Evolutionary conservation across 2,797 vertebrate genomes (phyloP), one percentile per base, ranked within the genome.

Genomic region (Sebastes kiyomatsui): DNA sequence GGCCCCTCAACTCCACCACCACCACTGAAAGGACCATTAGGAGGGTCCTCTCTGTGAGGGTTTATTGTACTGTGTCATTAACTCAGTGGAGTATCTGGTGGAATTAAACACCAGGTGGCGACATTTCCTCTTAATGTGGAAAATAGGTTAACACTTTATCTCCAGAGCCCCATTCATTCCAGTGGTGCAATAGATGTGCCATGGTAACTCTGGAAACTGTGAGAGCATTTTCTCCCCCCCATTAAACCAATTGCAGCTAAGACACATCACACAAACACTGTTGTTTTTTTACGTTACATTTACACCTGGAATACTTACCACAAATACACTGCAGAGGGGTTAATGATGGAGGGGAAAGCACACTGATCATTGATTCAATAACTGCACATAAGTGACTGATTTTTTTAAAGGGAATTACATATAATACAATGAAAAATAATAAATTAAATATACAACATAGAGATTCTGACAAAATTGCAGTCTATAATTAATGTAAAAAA

Each of bases 51-150:
- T 38, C 32, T 33, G 69, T 46, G 54, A 65, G 42, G 25, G 6
- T 12, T 65, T 16, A 42, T 75, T 66, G n/a, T 28, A 9, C 10
- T 32, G n/a, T 78, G 55, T 77, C 52, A 56, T 69, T 58, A 65
- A 11, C 61, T 7, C 32, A 1, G 18, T 35, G 22, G 28, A 46
- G 59, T 9, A 8, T 35, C 11, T 54, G 6, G 3, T 23, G 25
- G 8, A 54, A 11, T 23, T 0, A 16, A 69, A 77, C 94, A 89
- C 81, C 79, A 94, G 94, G 80, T 87, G 92, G 88, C 82, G 82
- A 84, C 27, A 22, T 81, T 82, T 78, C 33, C 54, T 28, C 12
- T 61, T 46, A 33, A 81, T 82, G 58, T 67, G 13, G 35, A 65
- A 83, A 90, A 72, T 75, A 54, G 80, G 80, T 82, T 77, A 59